These are phyloP conservation scores for Copidosoma aretas DNA, from an alignment of 2,888 invertebrate species.

Conservation along the genomic window DNA sequence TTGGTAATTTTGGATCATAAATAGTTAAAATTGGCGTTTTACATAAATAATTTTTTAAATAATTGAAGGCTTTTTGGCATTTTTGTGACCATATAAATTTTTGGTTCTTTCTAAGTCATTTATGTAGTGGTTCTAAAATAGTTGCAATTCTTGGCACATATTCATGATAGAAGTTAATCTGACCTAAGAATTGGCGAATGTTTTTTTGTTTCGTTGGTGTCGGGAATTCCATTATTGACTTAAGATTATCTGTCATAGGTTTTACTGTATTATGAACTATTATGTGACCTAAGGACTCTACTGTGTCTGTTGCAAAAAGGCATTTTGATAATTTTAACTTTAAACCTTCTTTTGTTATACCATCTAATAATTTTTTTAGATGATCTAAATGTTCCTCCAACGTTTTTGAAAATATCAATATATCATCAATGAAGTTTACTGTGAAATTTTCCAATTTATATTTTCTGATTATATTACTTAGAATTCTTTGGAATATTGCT, in stretches of 20 bases:
- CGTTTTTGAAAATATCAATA: constrained; percentile 34
- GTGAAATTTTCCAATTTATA: constrained; percentile 18
- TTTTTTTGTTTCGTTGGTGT: not conserved
- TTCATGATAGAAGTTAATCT: not conserved
- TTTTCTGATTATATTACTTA: constrained; percentile 36
- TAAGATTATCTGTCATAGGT: constrained; percentile 34
- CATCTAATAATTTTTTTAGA: constrained; percentile 25
- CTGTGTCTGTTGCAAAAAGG: constrained; percentile 33
- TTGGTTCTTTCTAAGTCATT: constrained; percentile 40
- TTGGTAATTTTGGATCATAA: constrained; percentile 45
- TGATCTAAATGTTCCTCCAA: constrained; percentile 33
- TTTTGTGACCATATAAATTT: constrained; percentile 43
- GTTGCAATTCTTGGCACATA: not conserved
- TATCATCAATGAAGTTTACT: constrained; percentile 25
- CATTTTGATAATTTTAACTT: constrained; percentile 41
- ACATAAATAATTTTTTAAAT: constrained; percentile 45
- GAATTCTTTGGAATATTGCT: constrained; percentile 26
- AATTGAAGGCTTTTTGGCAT: constrained; percentile 42
- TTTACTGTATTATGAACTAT: constrained; percentile 37
- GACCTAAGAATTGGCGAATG: not conserved
- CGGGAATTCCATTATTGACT: not conserved
- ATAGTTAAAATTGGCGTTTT: constrained; percentile 47
- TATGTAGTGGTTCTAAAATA: constrained; percentile 32
- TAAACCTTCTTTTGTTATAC: constrained; percentile 39
- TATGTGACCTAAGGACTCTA: constrained; percentile 37